Evolutionary conservation across 2,797 vertebrate genomes (phyloP).

Genomic region (Avahi laniger): DNA sequence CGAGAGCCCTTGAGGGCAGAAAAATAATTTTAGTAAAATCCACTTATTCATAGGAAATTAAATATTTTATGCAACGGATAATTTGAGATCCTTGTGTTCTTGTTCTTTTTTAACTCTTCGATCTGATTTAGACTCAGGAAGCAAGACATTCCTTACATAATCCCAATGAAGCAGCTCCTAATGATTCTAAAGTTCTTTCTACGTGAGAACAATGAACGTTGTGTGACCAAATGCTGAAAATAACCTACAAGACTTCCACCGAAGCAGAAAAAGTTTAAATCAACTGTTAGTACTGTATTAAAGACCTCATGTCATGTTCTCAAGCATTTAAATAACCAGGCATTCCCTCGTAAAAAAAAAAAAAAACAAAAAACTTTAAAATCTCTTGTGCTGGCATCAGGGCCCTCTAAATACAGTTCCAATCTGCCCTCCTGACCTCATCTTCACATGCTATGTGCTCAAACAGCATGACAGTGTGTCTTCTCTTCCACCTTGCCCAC

Average conservation of each 20-base stretch:
- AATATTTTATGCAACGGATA: conserved; percentile 79
- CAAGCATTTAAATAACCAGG: neutral
- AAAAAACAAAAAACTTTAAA: neutral
- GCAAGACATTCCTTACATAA: conserved; percentile 70
- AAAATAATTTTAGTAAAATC: conserved; percentile 79
- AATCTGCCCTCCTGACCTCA: neutral
- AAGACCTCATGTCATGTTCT: neutral
- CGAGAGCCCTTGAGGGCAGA: conserved; percentile 62
- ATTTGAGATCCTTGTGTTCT: conserved; percentile 76
- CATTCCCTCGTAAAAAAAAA: neutral
- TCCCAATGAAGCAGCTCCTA: conserved; percentile 42
- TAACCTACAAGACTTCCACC: conserved; percentile 40
- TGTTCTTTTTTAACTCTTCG: conserved; percentile 76
- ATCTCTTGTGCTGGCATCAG: neutral
- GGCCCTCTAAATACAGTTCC: neutral
- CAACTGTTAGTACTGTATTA: conserved; percentile 22
- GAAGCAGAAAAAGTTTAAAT: conserved; percentile 55
- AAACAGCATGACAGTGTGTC: neutral
- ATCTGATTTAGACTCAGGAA: conserved; percentile 62
- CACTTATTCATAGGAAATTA: conserved; percentile 79
- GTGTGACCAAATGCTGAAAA: conserved; percentile 65
- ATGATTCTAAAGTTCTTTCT: conserved; percentile 66
- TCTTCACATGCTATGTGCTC: neutral
- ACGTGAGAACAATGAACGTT: conserved; percentile 62
- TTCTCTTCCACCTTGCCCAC: neutral